Evolutionary conservation across 2,113 vertebrate genomes (phyloP).

Genomic region (Perognathus longimembris): DNA sequence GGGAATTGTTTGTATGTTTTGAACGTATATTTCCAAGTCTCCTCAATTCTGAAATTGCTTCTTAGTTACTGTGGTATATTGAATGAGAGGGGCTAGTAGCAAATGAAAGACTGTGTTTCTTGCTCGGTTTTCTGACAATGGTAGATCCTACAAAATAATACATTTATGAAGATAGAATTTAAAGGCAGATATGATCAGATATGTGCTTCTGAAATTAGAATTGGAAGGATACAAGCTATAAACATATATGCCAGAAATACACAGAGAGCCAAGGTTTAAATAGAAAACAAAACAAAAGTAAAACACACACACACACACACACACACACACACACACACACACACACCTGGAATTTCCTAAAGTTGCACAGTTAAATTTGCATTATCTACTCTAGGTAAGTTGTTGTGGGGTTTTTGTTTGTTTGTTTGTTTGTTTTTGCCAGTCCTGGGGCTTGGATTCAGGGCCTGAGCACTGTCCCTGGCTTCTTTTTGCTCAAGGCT

Average conservation of each 20-base stretch:
- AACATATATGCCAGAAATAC: background rate
- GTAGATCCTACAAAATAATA: background rate
- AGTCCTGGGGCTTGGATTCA: no score
- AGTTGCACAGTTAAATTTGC: background rate
- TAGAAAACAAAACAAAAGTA: background rate
- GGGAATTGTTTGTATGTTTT: background rate
- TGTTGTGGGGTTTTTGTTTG: no score
- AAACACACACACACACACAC: no score
- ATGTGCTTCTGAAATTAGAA: background rate
- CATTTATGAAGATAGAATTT: background rate
- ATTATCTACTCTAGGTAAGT: background rate
- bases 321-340: no score
- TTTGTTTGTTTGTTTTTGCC: no score
- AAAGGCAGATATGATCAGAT: background rate
- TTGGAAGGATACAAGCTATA: background rate
- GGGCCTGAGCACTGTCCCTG: no score
- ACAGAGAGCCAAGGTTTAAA: background rate
- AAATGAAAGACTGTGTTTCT: constrained; percentile 4
- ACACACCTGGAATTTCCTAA: background rate
- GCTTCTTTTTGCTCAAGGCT: no score
- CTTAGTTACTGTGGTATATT: background rate
- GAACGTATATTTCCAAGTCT: background rate
- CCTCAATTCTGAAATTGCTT: constrained; percentile 18
- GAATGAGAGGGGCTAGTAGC: background rate
- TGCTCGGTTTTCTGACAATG: constrained; percentile 22